Percentiles rank a stretch among this genome's conserved stretches.
Evolutionary conservation across 1,140 invertebrate species (phyloP).

Genomic region (Wasmannia auropunctata): DNA sequence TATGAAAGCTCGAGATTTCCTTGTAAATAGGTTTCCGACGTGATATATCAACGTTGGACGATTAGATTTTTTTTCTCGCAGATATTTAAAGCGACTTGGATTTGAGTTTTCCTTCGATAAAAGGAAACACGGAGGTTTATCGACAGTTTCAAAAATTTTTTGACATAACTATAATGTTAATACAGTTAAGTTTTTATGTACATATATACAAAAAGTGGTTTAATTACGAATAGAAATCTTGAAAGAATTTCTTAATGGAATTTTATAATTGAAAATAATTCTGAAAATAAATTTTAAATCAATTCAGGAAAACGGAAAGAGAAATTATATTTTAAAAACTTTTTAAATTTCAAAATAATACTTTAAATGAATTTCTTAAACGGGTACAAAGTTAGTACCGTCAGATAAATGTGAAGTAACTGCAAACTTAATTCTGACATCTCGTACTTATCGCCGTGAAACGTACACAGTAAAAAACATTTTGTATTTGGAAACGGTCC

Average conservation of each 20-base stretch:
- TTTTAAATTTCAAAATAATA: background rate
- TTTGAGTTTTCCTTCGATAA: background rate
- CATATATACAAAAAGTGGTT: background rate
- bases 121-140: background rate
- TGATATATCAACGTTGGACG: background rate
- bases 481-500: too few species aligned
- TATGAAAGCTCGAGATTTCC: background rate
- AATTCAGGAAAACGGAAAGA: background rate
- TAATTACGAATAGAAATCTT: background rate
- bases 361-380: background rate
- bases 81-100: background rate
- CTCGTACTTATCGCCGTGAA: background rate
- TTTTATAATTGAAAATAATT: background rate
- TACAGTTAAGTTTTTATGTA: background rate
- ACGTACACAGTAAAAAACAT: too few species aligned
- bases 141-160: background rate
- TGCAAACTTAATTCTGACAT: constrained; percentile 1
- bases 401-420: background rate
- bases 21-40: background rate
- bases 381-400: background rate
- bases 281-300: background rate
- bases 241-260: background rate
- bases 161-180: background rate
- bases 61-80: background rate
- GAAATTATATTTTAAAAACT: background rate